Base-by-base conservation (phyloP, 2,888 invertebrate species). In the Proisotoma minuta region DNA sequence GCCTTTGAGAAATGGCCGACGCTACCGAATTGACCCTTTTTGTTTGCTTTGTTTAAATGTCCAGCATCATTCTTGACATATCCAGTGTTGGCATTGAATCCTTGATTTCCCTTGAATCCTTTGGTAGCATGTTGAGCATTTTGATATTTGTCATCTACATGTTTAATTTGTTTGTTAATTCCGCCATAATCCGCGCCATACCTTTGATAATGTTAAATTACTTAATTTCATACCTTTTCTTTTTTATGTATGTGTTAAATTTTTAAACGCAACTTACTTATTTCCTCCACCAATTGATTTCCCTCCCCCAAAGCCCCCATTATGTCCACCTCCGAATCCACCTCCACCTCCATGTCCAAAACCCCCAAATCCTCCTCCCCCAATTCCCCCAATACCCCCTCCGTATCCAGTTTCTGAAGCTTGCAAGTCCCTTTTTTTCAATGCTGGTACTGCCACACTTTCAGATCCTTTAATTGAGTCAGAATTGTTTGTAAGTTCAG, bases 21-120 rank as follows among this genome's bases (percentile, higher is more conserved):
- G n/a, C 54, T 62, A 24, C 68, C 70, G 56, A 69, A 70, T 2
- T 68, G 62, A 20, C 72, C 72, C 59, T 72, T 72, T 60, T 72
- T 72, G 29, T 58, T 47, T 3, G 65, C 69, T 39, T 72, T 72
- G 64, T 70, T 72, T 1, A 70, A 62, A 26, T 66, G 60, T 24
- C 70, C 72, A 20, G 27, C 12, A 48, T 72, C 59, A 5, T 23
- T 34, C 26, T 66, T 66, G 10, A 59, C 62, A 22, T 62, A 64
- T 1, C 72, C 72, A 23, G 61, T 52, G 10, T 62, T 43, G 3
- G 57, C 62, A 8, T 66, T 39, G 40, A 63, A 68, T 24, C 56
- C 69, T 53, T 69, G 63, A 28, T 72, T 68, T 22, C 69, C 69
- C 28, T 69, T 68, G 18, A 66, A 56, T 29, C 69, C 69, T n/a